A percentile compares a stretch with the other conserved stretches of the same genome.
These are phyloP conservation scores for Pandion haliaetus DNA, from an alignment of 2,113 vertebrate species.

Conservation along the genomic window DNA sequence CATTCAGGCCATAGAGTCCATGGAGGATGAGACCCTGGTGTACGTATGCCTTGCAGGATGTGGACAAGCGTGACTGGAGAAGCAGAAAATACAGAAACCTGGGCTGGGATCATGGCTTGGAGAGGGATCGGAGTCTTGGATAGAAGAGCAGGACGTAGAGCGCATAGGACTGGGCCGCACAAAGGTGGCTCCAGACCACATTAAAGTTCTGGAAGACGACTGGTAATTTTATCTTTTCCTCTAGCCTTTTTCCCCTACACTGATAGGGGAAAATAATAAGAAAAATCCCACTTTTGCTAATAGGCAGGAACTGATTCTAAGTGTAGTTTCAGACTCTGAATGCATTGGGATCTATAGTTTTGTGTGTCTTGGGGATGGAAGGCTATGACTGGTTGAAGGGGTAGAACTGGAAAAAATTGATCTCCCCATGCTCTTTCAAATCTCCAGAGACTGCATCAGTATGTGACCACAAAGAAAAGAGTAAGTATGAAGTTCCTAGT, in stretches of 20 bases:
- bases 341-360: background rate
- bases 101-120: background rate
- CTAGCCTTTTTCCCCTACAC: background rate
- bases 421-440: background rate
- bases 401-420: background rate
- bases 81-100: background rate
- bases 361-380: too few species aligned
- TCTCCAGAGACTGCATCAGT: background rate
- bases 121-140: background rate
- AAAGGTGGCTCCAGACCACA: background rate
- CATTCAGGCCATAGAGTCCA: fast-evolving
- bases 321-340: background rate
- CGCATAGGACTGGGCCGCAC: background rate
- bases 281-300: background rate
- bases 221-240: background rate
- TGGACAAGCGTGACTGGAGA: background rate
- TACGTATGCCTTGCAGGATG: fast-evolving
- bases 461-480: background rate
- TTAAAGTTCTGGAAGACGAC: background rate
- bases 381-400: background rate
- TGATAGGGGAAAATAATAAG: background rate
- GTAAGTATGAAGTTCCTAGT: background rate
- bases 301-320: background rate
- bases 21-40: background rate
- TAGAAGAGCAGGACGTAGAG: background rate